Base-by-base conservation (phyloP, 1,140 invertebrate genomes). In the Ylistrum balloti region DNA sequence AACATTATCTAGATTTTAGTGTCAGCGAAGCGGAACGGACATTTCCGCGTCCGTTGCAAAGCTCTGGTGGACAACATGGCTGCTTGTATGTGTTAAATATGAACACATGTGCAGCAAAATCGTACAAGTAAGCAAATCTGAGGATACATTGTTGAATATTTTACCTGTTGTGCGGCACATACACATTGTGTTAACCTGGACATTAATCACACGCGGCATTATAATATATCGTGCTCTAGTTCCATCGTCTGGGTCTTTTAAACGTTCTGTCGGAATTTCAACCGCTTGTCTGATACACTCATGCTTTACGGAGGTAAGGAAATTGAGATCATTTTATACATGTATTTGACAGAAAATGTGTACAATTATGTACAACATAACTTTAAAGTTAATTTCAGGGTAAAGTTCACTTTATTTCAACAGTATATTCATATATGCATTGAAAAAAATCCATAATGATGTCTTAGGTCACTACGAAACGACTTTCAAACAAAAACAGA, bases 221-320 rank as follows among this genome's bases (percentile, higher is more conserved):
- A 74, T 74, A n/a, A 28, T n/a, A n/a, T 74, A n/a, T 28, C n/a
- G 56, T 74, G 56, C n/a, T n/a, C 56, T 74, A n/a, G n/a, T n/a
- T n/a, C n/a, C 0, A 17, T n/a, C 56, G n/a, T 17, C 22, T n/a
- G n/a, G 22, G 56, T n/a, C 56, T 74, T 74, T 74, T 28, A 74
- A 56, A 7, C n/a, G 28, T 5, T 74, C 22, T 74, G n/a, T 74
- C 22, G 1, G 56, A 74, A 74, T 74, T 74, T 74, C 56, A n/a
- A n/a, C 22, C n/a, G 22, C 56, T 28, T 22, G 28, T 74, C 11
- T 7, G n/a, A 45, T 17, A 45, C 56, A 28, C n/a, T 74, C 13
- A 0, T 74, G 5, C 56, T 7, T 74, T 74, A 11, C 28, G 7
- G 56, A 74, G 56, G 56, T 74, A 74, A 74, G 56, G 11, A n/a